Percentiles rank a stretch among this genome's conserved stretches.
These are phyloP conservation scores for Idaea biselata DNA, from an alignment of 2,888 invertebrate genomes.

Conservation along the genomic window DNA sequence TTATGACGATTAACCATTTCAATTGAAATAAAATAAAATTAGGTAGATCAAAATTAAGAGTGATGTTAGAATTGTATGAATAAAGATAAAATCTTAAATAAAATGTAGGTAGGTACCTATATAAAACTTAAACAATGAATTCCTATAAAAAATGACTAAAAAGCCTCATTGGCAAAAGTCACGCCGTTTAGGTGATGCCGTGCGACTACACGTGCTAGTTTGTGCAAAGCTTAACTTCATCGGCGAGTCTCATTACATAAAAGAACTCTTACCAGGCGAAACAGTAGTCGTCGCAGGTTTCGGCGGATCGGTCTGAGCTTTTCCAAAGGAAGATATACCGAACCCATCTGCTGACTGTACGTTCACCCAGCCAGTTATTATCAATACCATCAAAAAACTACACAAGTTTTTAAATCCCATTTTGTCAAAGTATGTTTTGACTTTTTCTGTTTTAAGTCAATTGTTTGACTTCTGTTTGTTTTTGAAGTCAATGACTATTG, in stretches of 20 bases:
- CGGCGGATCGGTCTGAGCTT: constrained; percentile 68
- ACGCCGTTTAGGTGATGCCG: neutral
- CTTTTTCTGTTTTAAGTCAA: neutral
- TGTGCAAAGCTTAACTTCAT: constrained; percentile 18
- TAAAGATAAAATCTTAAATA: too few species aligned
- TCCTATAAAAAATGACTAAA: too few species aligned
- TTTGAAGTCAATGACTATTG: neutral
- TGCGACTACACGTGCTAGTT: constrained; percentile 5
- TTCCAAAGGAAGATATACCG: constrained; percentile 69
- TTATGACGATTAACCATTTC: too few species aligned
- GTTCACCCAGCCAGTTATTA: constrained; percentile 44
- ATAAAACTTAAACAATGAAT: too few species aligned
- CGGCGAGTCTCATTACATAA: constrained; percentile 37
- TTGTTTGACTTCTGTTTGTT: neutral
- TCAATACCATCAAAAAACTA: constrained; percentile 26
- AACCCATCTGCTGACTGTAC: constrained; percentile 50
- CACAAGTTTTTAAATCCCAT: constrained; percentile 12
- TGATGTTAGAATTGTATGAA: too few species aligned
- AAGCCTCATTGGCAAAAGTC: neutral
- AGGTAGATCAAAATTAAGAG: too few species aligned
- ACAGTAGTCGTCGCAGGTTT: constrained; percentile 60
- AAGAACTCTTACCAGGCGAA: constrained; percentile 64
- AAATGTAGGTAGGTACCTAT: too few species aligned
- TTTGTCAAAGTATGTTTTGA: constrained; percentile 24
- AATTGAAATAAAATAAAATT: too few species aligned